Evolutionary conservation across 1,140 invertebrate genomes (phyloP), one percentile per base, ranked within the genome.

Genomic region (Monomorium pharaonis): DNA sequence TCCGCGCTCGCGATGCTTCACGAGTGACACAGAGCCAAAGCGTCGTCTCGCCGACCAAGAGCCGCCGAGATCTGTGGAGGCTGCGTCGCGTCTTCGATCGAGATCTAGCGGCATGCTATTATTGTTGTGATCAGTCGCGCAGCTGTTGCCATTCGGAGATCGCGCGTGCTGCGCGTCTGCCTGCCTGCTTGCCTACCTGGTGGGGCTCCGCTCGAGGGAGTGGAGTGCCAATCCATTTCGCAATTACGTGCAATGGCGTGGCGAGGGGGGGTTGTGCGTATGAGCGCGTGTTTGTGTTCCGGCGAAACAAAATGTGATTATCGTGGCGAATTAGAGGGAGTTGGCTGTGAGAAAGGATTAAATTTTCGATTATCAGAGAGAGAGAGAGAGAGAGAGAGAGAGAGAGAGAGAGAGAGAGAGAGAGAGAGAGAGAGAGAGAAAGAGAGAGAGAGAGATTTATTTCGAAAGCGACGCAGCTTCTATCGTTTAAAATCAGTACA

Each of bases 81-180:
- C 16, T 12, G 18, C 62, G 9, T 2, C n/a, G n/a, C 37, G 60
- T 18, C 14, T 47, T 24, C 30, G n/a, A 37, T 80, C 44, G 76
- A 4, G 62, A 80, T 67, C 58, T 30, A 63, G 18, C 16, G 1
- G n/a, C 24, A 21, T 42, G 21, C 62, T 24, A 80, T 80, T 67
- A 67, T 67, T 67, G 10, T 67, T 67, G 10, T 14, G 76, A 67
- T 67, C 76, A 10, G 30, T 37, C 76, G 76, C 62, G 62, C 76
- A 63, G 60, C 44, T 37, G 44, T 47, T 21, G 14, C 44, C 24
- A 14, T 63, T 42, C 75, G 42, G 27, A 60, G 74, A n/a, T 76
- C 74, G 74, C 37, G 37, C 21, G 37, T 76, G 56, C 24, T 42
- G 24, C 7, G 37, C n/a, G n/a, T n/a, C n/a, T n/a, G n/a, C n/a